These are phyloP conservation scores for Sericinus montela DNA, from an alignment of 2,888 invertebrate genomes.

Conservation along the genomic window DNA sequence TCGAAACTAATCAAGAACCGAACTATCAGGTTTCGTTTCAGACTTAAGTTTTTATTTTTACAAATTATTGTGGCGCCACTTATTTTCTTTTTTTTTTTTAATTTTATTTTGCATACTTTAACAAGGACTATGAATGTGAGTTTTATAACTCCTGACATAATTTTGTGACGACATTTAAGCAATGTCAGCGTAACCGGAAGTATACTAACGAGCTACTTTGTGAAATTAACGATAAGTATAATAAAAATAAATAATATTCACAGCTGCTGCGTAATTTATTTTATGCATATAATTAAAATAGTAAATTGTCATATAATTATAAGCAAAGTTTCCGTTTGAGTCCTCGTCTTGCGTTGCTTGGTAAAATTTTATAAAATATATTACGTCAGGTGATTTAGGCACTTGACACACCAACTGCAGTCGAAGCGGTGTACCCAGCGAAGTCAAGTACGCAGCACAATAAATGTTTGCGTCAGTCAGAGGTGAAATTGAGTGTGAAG, in stretches of 20 bases:
- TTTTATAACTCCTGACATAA: not conserved
- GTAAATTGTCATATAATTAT: slow-evolving; percentile 6
- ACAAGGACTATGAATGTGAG: not conserved
- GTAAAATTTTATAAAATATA: not conserved
- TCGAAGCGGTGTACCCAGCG: slow-evolving; percentile 19
- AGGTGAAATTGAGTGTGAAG: slow-evolving; percentile 79
- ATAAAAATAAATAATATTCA: slow-evolving; percentile 5
- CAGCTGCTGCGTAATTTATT: slow-evolving; percentile 8
- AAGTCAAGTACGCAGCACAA: slow-evolving; percentile 63
- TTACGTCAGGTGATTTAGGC: slow-evolving; percentile 32
- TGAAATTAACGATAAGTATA: slow-evolving; percentile 10
- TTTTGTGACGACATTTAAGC: slow-evolving; percentile 11
- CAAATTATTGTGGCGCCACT: slow-evolving; percentile 51
- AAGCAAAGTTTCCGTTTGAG: not conserved
- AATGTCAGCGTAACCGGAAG: not conserved
- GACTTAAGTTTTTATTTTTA: slow-evolving; percentile 42
- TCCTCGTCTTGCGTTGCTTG: not conserved
- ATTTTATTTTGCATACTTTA: slow-evolving; percentile 2
- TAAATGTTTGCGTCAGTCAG: slow-evolving; percentile 77
- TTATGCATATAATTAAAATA: not conserved
- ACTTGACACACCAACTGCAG: slow-evolving; percentile 46
- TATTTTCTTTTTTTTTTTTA: slow-evolving; percentile 45
- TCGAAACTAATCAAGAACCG: slow-evolving; percentile 55
- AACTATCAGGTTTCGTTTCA: slow-evolving; percentile 45
- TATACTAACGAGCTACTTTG: slow-evolving; percentile 1